Conservation (phyloP, 2,113 vertebrate genomes). For the Fregata magnificens region DNA sequence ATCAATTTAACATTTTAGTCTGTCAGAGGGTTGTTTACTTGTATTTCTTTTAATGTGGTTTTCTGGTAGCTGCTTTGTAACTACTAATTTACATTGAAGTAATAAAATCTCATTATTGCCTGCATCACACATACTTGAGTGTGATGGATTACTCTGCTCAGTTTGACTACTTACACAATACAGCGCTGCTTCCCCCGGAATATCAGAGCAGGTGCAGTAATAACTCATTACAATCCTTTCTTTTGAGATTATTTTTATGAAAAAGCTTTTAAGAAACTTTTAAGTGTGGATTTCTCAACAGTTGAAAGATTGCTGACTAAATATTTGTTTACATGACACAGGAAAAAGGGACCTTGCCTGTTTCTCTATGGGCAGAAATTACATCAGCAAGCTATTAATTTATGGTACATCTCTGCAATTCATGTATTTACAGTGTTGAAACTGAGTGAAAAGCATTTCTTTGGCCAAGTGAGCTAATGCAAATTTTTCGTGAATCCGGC, state of each 20-base stretch:
- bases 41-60: background rate
- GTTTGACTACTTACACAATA: background rate
- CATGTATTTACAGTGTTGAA: background rate
- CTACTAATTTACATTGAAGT: background rate
- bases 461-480: background rate
- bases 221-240: background rate
- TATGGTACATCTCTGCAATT: background rate
- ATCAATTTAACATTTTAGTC: background rate
- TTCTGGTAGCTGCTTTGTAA: background rate
- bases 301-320: background rate
- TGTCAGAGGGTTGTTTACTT: background rate
- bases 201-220: background rate
- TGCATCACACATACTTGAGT: background rate
- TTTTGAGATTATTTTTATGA: background rate
- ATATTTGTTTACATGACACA: background rate
- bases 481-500: background rate
- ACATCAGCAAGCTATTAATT: background rate
- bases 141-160: background rate
- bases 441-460: background rate
- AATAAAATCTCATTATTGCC: background rate
- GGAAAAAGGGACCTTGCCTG: background rate
- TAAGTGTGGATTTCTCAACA: background rate
- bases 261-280: background rate
- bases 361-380: background rate
- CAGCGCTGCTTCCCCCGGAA: background rate